phyloP scores from a whole-genome alignment of 2,797 vertebrate genomes.

The Malurus splendens region DNA sequence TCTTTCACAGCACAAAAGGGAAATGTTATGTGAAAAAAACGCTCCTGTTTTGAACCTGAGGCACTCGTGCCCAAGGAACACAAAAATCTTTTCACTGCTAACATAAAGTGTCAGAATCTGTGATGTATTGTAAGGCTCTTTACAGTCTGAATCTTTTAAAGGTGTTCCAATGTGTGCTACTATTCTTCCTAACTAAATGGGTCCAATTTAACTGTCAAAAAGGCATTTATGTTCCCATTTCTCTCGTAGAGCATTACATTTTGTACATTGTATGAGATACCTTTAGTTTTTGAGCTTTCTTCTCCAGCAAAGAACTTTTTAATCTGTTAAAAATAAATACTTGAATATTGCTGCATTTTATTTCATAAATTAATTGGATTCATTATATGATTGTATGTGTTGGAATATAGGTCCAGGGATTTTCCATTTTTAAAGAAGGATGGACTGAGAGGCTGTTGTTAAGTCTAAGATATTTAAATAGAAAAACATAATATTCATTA shows the following conservation, averaged over 20 bases:
- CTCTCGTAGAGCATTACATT: constrained; percentile 31
- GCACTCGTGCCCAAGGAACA: constrained; percentile 31
- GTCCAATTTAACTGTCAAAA: constrained; percentile 71
- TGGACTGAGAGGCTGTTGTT: not conserved
- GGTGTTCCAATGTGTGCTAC: constrained; percentile 59
- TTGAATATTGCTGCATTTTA: not conserved
- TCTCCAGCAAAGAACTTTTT: not conserved
- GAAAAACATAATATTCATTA: not conserved
- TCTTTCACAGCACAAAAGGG: constrained; percentile 41
- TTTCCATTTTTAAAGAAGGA: not conserved
- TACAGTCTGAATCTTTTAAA: constrained; percentile 59
- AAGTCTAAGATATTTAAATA: not conserved
- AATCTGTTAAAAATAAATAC: constrained; percentile 2
- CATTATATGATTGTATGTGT: not conserved
- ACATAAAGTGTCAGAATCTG: constrained; percentile 45
- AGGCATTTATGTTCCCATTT: constrained; percentile 65
- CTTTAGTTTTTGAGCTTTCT: not conserved
- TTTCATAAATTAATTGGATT: not conserved
- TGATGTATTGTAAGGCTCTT: constrained; percentile 58
- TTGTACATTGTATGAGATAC: constrained; percentile 22
- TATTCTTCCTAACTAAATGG: constrained; percentile 64
- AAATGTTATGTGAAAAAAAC: not conserved
- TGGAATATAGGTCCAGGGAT: not conserved
- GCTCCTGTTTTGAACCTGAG: constrained; percentile 39
- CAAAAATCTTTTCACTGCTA: constrained; percentile 60